Conservation (phyloP, 2,113 vertebrate genomes). For the Rhinogobius similis region DNA sequence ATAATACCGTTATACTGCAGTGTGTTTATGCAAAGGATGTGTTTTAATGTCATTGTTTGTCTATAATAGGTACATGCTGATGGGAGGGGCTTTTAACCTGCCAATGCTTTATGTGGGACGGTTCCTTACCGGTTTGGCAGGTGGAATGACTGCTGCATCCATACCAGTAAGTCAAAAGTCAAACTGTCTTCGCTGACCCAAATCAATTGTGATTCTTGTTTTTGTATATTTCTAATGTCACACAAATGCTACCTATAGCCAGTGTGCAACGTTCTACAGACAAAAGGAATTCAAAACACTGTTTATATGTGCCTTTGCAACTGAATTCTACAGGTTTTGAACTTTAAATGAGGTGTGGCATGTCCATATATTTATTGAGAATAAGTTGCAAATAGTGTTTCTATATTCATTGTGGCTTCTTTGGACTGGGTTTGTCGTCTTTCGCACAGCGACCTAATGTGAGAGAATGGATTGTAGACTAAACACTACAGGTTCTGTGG, state of each 20-base stretch:
- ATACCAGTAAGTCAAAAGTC: constrained; percentile 84
- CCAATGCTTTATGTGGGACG: constrained; percentile 90
- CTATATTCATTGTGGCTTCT: too few species aligned
- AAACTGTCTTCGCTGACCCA: not conserved
- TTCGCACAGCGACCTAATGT: too few species aligned
- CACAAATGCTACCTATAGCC: not conserved
- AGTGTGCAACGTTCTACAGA: not conserved
- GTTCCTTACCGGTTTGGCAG: constrained; percentile 86
- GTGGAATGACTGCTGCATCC: constrained; percentile 86
- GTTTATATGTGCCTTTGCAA: too few species aligned
- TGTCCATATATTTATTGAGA: too few species aligned
- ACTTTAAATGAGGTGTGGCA: too few species aligned
- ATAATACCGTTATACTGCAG: not conserved
- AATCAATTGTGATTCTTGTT: not conserved
- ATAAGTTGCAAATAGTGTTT: too few species aligned
- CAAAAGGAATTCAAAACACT: not conserved
- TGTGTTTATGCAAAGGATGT: not conserved
- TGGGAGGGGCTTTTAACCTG: constrained; percentile 80
- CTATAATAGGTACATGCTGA: constrained; percentile 76
- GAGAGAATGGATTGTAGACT: too few species aligned
- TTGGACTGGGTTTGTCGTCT: too few species aligned
- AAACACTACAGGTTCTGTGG: too few species aligned
- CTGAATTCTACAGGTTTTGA: too few species aligned
- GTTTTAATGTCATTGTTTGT: not conserved
- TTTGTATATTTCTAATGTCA: not conserved